A percentile compares a stretch with the other conserved stretches of the same genome.
These are phyloP conservation scores for Copidosoma aretas DNA, from an alignment of 2,888 invertebrate species.

Conservation along the genomic window DNA sequence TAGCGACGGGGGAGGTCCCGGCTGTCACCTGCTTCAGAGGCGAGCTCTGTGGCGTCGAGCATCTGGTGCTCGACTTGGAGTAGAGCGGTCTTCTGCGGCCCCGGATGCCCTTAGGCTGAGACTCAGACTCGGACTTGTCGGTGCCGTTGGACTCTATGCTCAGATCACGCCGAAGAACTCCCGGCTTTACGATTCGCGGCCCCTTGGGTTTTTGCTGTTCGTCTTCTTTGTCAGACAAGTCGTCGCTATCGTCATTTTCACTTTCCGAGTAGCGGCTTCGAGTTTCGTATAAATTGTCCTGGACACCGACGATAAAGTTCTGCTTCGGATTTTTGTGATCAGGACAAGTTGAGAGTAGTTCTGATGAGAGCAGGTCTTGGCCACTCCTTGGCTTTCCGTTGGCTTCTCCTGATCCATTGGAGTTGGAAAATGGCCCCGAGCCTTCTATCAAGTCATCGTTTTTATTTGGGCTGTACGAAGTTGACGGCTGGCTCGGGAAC, in stretches of 20 bases:
- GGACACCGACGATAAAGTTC: conserved; percentile 3
- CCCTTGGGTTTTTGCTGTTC: conserved; percentile 39
- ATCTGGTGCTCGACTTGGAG: conserved; percentile 56
- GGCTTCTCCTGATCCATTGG: neutral
- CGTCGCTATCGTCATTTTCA: conserved; percentile 38
- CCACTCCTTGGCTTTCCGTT: neutral
- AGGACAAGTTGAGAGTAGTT: neutral
- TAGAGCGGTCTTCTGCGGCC: conserved; percentile 76
- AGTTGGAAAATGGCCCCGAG: too few relatives aligned
- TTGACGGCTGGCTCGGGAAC: too few relatives aligned
- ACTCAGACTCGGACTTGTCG: conserved; percentile 51
- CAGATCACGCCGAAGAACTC: conserved; percentile 49
- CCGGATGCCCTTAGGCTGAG: conserved; percentile 66
- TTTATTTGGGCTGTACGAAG: too few relatives aligned
- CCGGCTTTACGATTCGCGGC: conserved; percentile 66
- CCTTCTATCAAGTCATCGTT: too few relatives aligned
- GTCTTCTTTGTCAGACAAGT: conserved; percentile 47
- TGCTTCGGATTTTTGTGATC: conserved; percentile 8
- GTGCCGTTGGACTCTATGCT: conserved; percentile 54
- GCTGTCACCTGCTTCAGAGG: conserved; percentile 51
- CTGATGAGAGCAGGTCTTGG: neutral
- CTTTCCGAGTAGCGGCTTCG: conserved; percentile 40
- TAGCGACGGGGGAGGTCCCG: conserved; percentile 41
- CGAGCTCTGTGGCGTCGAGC: conserved; percentile 56
- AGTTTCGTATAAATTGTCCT: conserved; percentile 41